These are phyloP conservation scores for Caenorhabditis uteleia DNA, from an alignment of 2,888 invertebrate species.

Conservation along the genomic window DNA sequence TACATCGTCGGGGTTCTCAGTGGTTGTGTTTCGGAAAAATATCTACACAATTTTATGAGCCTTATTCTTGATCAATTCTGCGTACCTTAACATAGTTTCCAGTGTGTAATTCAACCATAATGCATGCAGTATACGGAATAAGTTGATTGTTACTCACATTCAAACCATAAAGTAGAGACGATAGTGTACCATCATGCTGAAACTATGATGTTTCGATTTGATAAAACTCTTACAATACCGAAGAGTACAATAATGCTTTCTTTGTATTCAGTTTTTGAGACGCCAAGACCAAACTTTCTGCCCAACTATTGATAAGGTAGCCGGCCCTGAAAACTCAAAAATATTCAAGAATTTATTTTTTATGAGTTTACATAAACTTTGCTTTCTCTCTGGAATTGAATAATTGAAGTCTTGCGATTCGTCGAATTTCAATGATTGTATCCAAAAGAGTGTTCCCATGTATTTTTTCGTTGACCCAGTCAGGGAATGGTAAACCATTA, in stretches of 20 bases:
- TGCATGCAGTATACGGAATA: constrained; percentile 40
- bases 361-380: constrained; percentile 32
- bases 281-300: constrained; percentile 19
- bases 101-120: constrained; percentile 37
- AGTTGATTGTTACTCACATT: constrained; percentile 37
- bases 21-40: constrained; percentile 33
- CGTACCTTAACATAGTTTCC: constrained; percentile 28
- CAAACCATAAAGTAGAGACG: constrained; percentile 34
- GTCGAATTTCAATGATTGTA: constrained; percentile 27
- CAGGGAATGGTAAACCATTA: constrained; percentile 34
- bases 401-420: constrained; percentile 30
- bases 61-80: background rate
- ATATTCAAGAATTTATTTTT: background rate
- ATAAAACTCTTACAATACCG: constrained; percentile 6
- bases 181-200: constrained; percentile 38
- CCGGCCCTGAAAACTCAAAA: constrained; percentile 23
- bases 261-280: constrained; percentile 18
- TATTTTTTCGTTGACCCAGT: constrained; percentile 24
- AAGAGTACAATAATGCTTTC: constrained; percentile 32
- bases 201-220: background rate
- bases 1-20: constrained; percentile 32
- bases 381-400: constrained; percentile 34
- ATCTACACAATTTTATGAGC: constrained; percentile 9
- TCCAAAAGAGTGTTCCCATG: constrained; percentile 21
- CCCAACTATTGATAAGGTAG: constrained; percentile 30